Conservation (phyloP, 2,888 invertebrate genomes). For the Andrena chrysosceles region DNA sequence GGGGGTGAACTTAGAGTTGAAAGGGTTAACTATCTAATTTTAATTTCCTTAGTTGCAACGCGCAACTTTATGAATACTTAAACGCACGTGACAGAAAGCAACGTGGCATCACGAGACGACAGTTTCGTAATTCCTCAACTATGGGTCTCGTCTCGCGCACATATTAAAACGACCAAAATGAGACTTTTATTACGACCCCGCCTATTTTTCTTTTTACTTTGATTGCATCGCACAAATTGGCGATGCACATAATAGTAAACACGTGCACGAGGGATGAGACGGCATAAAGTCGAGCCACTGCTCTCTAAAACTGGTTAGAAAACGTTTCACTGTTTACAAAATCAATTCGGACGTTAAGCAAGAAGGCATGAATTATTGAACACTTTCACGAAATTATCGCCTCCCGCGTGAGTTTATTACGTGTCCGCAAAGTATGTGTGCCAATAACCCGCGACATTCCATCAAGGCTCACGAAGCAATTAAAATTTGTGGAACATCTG, state of each 20-base stretch:
- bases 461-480: conserved; percentile 1
- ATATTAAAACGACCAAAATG: neutral
- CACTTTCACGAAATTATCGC: conserved; percentile 42
- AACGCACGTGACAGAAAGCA: neutral
- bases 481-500: conserved; percentile 13
- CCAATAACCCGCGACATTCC: neutral
- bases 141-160: too few species aligned
- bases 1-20: too few species aligned
- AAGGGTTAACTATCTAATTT: neutral
- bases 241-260: neutral
- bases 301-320: conserved; percentile 16
- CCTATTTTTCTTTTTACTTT: too few species aligned
- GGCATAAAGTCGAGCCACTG: conserved; percentile 12
- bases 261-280: neutral
- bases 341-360: conserved; percentile 15
- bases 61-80: neutral
- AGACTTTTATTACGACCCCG: neutral
- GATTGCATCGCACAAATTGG: conserved; percentile 1
- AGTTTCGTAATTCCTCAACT: conserved; percentile 3
- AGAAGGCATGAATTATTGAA: conserved; percentile 45
- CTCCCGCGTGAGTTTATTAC: conserved; percentile 5
- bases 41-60: neutral
- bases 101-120: neutral
- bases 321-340: conserved; percentile 30
- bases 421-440: neutral